Conservation (phyloP, 2,797 vertebrate species). For the Monodelphis domestica region DNA sequence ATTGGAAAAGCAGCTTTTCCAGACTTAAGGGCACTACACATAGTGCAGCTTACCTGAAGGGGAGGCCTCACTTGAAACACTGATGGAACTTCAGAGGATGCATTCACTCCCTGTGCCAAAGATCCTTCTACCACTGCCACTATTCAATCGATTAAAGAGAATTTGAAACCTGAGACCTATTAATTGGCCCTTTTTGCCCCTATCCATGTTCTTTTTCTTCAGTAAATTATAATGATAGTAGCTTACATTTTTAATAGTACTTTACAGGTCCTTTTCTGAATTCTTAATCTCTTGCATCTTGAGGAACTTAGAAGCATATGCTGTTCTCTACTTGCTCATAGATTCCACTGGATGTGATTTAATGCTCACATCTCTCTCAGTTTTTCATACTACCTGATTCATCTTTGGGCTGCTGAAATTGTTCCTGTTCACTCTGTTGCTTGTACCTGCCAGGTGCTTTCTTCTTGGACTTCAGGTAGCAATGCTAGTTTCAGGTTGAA, state of each 20-base stretch:
- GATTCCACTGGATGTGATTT: neutral
- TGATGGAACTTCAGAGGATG: rapidly evolving
- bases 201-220: neutral
- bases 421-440: neutral
- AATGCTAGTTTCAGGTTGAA: neutral
- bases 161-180: neutral
- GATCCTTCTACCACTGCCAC: neutral
- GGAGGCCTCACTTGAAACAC: neutral
- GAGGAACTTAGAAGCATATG: neutral
- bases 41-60: neutral
- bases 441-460: neutral
- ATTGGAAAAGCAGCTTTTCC: neutral
- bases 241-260: neutral
- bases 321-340: neutral
- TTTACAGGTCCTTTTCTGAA: neutral
- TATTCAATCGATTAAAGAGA: neutral
- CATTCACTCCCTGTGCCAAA: neutral
- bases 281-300: neutral
- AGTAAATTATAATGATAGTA: neutral
- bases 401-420: neutral
- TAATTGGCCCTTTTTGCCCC: neutral
- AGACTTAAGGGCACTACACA: neutral
- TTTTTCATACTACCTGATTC: neutral
- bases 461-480: slow-evolving; percentile 1
- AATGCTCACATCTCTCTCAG: neutral